Evolutionary conservation across 1,140 invertebrate genomes (phyloP).

Genomic region (Cylas formicarius): DNA sequence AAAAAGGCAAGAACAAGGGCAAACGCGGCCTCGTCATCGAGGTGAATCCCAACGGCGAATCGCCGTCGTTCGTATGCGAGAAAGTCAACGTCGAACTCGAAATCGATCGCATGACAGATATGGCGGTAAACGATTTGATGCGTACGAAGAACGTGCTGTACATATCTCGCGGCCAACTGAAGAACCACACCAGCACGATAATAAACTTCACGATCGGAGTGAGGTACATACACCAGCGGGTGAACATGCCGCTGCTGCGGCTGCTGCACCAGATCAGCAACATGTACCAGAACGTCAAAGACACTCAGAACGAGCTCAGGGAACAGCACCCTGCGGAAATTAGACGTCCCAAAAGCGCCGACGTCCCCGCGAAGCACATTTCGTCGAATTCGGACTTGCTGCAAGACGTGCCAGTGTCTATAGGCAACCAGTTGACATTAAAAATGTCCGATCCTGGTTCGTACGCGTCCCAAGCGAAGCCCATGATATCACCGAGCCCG

Average conservation of each 20-base stretch:
- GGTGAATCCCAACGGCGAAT: conserved; percentile 47
- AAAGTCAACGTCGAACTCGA: conserved; percentile 83
- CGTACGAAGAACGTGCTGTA: conserved; percentile 75
- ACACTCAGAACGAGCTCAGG: conserved; percentile 83
- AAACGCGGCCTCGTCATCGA: conserved; percentile 34
- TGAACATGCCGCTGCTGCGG: conserved; percentile 86
- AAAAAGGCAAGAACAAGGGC: conserved; percentile 39
- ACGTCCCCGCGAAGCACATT: conserved; percentile 35
- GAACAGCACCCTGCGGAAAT: conserved; percentile 50
- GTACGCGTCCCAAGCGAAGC: conserved; percentile 36
- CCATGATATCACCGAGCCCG: conserved; percentile 52
- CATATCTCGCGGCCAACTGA: conserved; percentile 77
- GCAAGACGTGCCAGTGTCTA: conserved; percentile 13
- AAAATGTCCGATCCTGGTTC: conserved; percentile 38
- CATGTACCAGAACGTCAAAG: conserved; percentile 96
- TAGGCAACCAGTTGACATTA: conserved; percentile 39
- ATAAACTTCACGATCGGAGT: conserved; percentile 78
- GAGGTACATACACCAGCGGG: conserved; percentile 82
- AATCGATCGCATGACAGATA: conserved; percentile 81
- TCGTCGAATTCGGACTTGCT: conserved; percentile 27
- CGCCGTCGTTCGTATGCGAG: conserved; percentile 87
- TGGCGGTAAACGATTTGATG: conserved; percentile 77
- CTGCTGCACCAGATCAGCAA: conserved; percentile 93
- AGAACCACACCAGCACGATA: conserved; percentile 82
- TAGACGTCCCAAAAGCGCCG: conserved; percentile 37